Percentiles rank a stretch among this genome's conserved stretches.
These are phyloP conservation scores for Diaphora mendica DNA, from an alignment of 2,888 invertebrate species.

Conservation along the genomic window DNA sequence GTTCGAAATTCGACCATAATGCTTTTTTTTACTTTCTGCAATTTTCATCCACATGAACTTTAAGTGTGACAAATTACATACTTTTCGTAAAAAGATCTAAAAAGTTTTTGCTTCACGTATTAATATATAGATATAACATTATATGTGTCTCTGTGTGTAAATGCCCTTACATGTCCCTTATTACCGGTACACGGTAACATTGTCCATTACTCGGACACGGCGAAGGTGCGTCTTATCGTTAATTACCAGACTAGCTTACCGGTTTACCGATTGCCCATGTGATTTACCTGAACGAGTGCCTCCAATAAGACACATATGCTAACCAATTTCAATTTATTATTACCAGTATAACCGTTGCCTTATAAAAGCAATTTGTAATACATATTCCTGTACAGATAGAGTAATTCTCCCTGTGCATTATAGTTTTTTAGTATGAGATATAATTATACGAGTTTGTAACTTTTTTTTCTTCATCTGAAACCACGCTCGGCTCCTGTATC, in stretches of 20 bases:
- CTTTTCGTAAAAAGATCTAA: no score
- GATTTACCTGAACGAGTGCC: conserved; percentile 65
- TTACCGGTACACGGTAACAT: conserved; percentile 56
- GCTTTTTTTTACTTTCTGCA: no score
- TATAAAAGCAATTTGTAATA: not conserved
- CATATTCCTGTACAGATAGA: not conserved
- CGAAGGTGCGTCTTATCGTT: conserved; percentile 76
- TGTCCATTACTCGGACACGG: conserved; percentile 71
- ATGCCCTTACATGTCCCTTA: conserved; percentile 48
- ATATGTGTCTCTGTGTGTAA: conserved; percentile 35
- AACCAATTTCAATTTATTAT: conserved; percentile 46
- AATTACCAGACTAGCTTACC: conserved; percentile 72
- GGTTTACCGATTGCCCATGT: conserved; percentile 71
- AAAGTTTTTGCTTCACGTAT: no score
- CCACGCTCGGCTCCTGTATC: no score
- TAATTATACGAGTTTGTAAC: no score
- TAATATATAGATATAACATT: no score
- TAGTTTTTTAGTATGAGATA: no score
- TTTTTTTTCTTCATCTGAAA: no score
- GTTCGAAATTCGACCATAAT: no score
- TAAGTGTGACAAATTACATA: no score
- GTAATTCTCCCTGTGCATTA: not conserved
- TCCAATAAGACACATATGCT: conserved; percentile 40
- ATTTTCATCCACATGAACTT: no score
- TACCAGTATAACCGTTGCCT: not conserved